These are phyloP conservation scores for Allacma fusca DNA, from an alignment of 2,888 invertebrate species.

Conservation along the genomic window DNA sequence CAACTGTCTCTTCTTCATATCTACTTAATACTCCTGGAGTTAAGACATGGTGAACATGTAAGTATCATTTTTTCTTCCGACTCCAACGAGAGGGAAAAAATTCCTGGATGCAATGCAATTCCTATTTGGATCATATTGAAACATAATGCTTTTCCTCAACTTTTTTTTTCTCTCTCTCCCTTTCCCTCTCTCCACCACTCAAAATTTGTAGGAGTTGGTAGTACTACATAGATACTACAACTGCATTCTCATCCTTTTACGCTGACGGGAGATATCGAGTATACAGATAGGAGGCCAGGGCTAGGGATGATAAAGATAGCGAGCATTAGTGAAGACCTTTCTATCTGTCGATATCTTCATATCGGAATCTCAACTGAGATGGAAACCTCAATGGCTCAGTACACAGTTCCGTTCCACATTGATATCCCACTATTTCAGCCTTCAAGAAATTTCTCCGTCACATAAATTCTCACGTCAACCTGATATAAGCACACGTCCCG, in stretches of 20 bases:
- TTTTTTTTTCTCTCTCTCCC: neutral
- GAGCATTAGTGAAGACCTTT: slow-evolving; percentile 41
- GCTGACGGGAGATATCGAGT: neutral
- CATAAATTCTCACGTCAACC: slow-evolving; percentile 37
- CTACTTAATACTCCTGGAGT: slow-evolving; percentile 5
- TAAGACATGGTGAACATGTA: neutral
- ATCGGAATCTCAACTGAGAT: slow-evolving; percentile 50
- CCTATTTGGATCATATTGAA: slow-evolving; percentile 19
- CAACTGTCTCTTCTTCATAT: slow-evolving; percentile 27
- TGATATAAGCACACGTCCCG: neutral
- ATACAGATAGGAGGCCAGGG: neutral
- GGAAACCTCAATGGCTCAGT: slow-evolving; percentile 47
- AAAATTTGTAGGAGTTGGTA: too few relatives aligned
- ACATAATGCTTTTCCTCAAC: slow-evolving; percentile 28
- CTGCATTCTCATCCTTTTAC: neutral
- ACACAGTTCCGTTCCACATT: slow-evolving; percentile 49
- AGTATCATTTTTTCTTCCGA: neutral
- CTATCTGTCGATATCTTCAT: slow-evolving; percentile 53
- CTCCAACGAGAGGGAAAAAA: neutral
- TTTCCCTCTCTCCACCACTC: neutral
- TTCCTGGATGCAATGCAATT: slow-evolving; percentile 17
- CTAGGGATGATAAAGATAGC: slow-evolving; percentile 1
- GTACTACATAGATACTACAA: neutral
- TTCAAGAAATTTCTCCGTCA: slow-evolving; percentile 38
- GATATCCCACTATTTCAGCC: slow-evolving; percentile 47